These are phyloP conservation scores for Chlorodrepanis virens DNA, from an alignment of 2,113 vertebrate genomes.

Conservation along the genomic window DNA sequence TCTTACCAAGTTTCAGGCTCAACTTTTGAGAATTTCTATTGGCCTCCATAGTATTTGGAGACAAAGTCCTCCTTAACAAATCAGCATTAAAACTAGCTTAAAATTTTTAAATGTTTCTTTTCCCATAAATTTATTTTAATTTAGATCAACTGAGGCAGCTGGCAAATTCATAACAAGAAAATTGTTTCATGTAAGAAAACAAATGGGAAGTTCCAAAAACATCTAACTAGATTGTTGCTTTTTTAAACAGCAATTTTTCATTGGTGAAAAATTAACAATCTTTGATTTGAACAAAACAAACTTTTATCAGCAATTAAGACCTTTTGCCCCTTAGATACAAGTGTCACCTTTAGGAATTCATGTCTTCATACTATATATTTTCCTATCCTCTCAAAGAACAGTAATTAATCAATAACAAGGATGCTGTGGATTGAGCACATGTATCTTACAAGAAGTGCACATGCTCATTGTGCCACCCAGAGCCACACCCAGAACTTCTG, in stretches of 20 bases:
- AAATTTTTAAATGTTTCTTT: background rate
- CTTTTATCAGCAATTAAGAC: background rate
- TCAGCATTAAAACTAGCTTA: background rate
- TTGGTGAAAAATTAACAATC: background rate
- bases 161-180: background rate
- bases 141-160: background rate
- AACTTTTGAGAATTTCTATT: background rate
- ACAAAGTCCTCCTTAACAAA: background rate
- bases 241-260: background rate
- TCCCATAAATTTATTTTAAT: background rate
- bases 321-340: background rate
- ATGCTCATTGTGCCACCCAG: conserved; percentile 70
- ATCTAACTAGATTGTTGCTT: background rate
- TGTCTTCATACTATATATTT: background rate
- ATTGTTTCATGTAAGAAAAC: background rate
- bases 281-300: background rate
- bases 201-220: background rate
- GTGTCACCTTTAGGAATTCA: background rate
- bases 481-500: conserved; percentile 75
- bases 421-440: background rate
- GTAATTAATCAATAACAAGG: background rate
- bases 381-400: background rate
- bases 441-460: background rate
- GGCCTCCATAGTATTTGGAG: background rate
- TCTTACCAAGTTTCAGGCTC: background rate